Conservation (phyloP, 2,888 invertebrate species). For the Lepeophtheirus nordmannii region DNA sequence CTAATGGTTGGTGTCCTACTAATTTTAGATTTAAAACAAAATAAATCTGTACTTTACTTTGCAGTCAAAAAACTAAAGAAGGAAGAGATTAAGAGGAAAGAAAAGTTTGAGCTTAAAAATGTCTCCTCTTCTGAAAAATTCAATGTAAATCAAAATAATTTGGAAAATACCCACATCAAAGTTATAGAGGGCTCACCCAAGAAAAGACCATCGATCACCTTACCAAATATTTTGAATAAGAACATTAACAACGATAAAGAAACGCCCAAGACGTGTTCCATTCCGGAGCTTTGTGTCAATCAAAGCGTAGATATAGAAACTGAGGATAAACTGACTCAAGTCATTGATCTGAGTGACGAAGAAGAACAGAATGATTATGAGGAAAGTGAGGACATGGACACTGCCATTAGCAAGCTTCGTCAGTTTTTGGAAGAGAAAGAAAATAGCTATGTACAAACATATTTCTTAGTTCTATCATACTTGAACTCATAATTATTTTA, state of each 20-base stretch:
- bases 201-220: background rate
- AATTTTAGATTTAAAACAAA: background rate
- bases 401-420: background rate
- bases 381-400: background rate
- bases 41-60: background rate
- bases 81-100: background rate
- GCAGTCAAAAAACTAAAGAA: background rate
- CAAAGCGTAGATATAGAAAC: too few relatives aligned
- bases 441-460: background rate
- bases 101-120: too few relatives aligned
- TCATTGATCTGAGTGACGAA: background rate
- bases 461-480: background rate
- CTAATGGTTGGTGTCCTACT: background rate
- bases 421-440: constrained; percentile 3
- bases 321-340: background rate
- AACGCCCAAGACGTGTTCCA: background rate
- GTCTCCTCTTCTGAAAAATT: too few relatives aligned
- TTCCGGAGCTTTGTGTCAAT: too few relatives aligned
- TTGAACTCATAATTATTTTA: background rate
- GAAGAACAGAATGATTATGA: background rate
- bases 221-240: background rate
- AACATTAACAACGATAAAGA: background rate
- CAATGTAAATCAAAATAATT: background rate
- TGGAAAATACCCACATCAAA: background rate
- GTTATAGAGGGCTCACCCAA: background rate